Conservation (phyloP, 2,113 vertebrate species). For the Mohoua ochrocephala region DNA sequence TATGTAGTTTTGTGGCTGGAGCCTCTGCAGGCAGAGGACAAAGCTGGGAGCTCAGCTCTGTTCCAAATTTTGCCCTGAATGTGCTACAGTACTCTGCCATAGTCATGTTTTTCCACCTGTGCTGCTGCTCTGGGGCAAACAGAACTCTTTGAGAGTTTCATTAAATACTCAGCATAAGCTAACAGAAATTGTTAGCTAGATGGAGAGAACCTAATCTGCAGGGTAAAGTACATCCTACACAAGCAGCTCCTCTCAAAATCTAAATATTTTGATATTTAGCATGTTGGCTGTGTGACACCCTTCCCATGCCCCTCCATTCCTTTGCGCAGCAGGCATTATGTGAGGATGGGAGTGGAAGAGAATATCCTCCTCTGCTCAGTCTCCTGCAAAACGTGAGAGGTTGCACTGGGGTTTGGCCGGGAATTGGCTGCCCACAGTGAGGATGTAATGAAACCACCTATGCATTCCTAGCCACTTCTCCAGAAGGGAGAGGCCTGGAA, state of each 20-base stretch:
- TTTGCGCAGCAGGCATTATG: background rate
- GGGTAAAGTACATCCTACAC: background rate
- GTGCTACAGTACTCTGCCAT: background rate
- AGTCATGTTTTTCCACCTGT: background rate
- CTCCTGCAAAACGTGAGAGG: background rate
- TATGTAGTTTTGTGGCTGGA: background rate
- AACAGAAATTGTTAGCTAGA: background rate
- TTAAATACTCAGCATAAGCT: background rate
- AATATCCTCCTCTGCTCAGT: background rate
- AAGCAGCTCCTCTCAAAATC: background rate
- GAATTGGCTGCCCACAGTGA: accelerated
- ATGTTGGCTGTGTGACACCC: accelerated
- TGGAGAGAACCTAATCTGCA: background rate
- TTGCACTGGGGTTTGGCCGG: background rate
- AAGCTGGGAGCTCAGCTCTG: background rate
- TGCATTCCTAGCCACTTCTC: background rate
- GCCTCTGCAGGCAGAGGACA: background rate
- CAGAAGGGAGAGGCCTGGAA: background rate
- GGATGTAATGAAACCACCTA: background rate
- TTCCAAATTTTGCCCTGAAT: background rate
- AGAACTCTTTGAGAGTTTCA: background rate
- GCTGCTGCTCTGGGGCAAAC: background rate
- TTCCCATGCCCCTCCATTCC: accelerated
- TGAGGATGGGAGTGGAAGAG: background rate
- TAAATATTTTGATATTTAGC: background rate